Evolutionary conservation across 1,140 invertebrate genomes (phyloP).

Genomic region (Hylaeus anthracinus): DNA sequence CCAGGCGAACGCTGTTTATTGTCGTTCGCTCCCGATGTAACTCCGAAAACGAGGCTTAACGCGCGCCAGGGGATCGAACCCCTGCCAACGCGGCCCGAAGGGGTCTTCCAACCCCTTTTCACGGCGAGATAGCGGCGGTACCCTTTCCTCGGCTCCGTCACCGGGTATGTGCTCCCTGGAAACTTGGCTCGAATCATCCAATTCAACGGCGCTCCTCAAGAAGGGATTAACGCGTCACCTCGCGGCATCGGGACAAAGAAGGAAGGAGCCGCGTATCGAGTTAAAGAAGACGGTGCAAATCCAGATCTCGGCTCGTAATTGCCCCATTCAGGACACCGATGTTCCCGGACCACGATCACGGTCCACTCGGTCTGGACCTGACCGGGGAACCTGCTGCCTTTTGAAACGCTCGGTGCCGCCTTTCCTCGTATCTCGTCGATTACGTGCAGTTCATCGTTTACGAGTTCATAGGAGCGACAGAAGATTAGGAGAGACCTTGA

Average conservation of each 20-base stretch:
- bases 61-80: conserved; percentile 59
- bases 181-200: conserved; percentile 67
- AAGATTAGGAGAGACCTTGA: too few species aligned
- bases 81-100: conserved; percentile 56
- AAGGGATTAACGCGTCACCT: conserved; percentile 64
- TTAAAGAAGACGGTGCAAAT: conserved; percentile 45
- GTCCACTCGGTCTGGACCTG: too few species aligned
- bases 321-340: conserved; percentile 47
- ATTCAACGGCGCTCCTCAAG: conserved; percentile 59
- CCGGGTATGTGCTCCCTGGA: conserved; percentile 51
- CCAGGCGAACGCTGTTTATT: conserved; percentile 46
- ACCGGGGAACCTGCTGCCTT: too few species aligned
- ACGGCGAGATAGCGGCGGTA: conserved; percentile 49
- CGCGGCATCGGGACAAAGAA: conserved; percentile 54
- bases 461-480: too few species aligned
- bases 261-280: conserved; percentile 5
- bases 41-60: conserved; percentile 63
- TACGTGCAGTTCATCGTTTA: too few species aligned
- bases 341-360: neutral
- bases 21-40: conserved; percentile 30
- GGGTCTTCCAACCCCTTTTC: conserved; percentile 64
- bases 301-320: conserved; percentile 55
- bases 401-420: too few species aligned
- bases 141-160: neutral
- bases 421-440: too few species aligned